A percentile compares a stretch with the other conserved stretches of the same genome.
Evolutionary conservation across 2,888 invertebrate genomes (phyloP).

Genomic region (Calephelis perditalis): DNA sequence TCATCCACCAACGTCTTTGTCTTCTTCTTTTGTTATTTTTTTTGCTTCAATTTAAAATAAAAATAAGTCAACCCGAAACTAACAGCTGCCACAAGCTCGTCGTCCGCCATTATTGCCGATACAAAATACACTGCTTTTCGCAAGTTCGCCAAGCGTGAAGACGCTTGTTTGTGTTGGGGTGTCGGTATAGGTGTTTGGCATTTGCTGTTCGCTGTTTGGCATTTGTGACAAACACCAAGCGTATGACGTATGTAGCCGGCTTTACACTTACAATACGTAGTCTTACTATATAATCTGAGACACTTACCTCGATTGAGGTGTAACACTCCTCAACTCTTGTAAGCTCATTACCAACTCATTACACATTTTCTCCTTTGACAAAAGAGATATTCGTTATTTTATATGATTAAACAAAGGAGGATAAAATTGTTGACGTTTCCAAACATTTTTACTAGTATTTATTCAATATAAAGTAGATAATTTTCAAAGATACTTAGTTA

Average conservation of each 20-base stretch:
- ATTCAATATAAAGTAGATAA: too few relatives aligned
- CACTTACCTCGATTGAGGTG: too few relatives aligned
- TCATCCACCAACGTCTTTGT: slow-evolving; percentile 3
- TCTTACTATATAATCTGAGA: too few relatives aligned
- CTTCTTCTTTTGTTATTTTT: background rate
- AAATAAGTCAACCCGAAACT: background rate
- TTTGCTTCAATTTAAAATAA: slow-evolving; percentile 1
- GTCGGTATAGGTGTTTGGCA: background rate
- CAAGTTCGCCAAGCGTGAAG: background rate
- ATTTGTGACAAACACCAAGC: background rate
- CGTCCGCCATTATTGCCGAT: background rate
- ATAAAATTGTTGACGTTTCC: too few relatives aligned
- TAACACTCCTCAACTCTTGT: too few relatives aligned
- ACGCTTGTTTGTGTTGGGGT: background rate
- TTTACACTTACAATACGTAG: too few relatives aligned
- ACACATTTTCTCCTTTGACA: too few relatives aligned
- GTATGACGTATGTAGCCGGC: background rate
- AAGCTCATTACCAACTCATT: too few relatives aligned
- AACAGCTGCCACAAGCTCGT: slow-evolving; percentile 1
- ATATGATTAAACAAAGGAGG: too few relatives aligned
- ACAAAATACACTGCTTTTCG: background rate
- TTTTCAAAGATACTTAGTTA: too few relatives aligned
- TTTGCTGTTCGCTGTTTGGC: background rate
- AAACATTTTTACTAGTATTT: too few relatives aligned
- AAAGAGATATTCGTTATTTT: too few relatives aligned